These are phyloP conservation scores for Catostomus latipinnis DNA, from an alignment of 2,797 vertebrate species.

Conservation along the genomic window DNA sequence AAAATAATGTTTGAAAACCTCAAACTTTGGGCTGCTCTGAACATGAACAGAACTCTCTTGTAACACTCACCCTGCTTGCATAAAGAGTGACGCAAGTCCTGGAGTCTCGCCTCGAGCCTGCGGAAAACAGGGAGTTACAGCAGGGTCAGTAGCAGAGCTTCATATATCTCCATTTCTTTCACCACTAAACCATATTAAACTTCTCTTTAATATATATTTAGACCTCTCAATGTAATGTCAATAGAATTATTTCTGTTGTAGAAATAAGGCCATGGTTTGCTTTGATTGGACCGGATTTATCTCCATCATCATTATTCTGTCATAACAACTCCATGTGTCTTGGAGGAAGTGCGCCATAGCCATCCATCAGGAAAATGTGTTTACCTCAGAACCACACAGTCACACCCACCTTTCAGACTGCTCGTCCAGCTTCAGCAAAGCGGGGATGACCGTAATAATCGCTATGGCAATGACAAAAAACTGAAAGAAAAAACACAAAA, in stretches of 20 bases:
- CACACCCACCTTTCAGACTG: constrained; percentile 84
- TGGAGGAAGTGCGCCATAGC: constrained; percentile 17
- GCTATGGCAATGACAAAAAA: constrained; percentile 83
- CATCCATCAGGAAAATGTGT: constrained; percentile 30
- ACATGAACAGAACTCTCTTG: not conserved
- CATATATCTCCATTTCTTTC: constrained; percentile 17
- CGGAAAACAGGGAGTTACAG: constrained; percentile 45
- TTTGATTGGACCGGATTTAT: constrained; percentile 56
- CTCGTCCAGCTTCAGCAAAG: constrained; percentile 73
- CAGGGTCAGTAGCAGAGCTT: constrained; percentile 10
- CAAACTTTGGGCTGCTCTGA: not conserved
- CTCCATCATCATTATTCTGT: constrained; percentile 55
- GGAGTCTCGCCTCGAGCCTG: constrained; percentile 53
- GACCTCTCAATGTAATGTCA: constrained; percentile 31
- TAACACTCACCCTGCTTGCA: constrained; percentile 59
- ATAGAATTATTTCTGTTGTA: constrained; percentile 8
- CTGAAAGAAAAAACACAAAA: constrained; percentile 82
- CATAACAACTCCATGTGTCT: constrained; percentile 58
- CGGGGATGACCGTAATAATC: constrained; percentile 80
- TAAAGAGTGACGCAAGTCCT: constrained; percentile 56
- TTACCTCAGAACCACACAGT: constrained; percentile 51
- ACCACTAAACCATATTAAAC: constrained; percentile 21
- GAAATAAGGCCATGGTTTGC: constrained; percentile 16
- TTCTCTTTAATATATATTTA: constrained; percentile 17
- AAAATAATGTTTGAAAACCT: not conserved